Conservation (phyloP, 2,797 vertebrate species). For the Decapterus maruadsi region DNA sequence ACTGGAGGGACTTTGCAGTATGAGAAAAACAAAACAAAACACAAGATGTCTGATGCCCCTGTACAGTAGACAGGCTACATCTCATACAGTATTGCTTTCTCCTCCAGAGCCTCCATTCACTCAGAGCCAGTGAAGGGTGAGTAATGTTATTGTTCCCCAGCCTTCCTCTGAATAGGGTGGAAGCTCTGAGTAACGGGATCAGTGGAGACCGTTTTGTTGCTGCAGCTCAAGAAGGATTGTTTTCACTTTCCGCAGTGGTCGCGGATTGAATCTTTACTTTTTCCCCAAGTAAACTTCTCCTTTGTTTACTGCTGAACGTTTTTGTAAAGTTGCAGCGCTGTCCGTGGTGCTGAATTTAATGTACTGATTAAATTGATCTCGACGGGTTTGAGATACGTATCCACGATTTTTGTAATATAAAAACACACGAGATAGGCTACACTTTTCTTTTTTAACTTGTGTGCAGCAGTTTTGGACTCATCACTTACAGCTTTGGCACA, state of each 20-base stretch:
- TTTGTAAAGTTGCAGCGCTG: slow-evolving; percentile 49
- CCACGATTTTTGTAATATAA: background rate
- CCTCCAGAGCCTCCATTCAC: slow-evolving; percentile 36
- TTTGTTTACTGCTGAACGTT: slow-evolving; percentile 8
- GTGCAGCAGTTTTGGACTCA: background rate
- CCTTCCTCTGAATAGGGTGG: slow-evolving; percentile 37
- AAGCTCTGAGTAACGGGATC: slow-evolving; percentile 25
- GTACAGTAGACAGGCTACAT: too few species aligned
- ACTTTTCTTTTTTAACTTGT: background rate
- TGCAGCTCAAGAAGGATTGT: background rate
- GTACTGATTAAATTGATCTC: slow-evolving; percentile 19
- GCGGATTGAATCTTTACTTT: background rate
- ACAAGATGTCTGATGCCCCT: too few species aligned
- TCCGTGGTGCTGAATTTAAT: slow-evolving; percentile 79
- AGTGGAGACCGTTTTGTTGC: slow-evolving; percentile 10
- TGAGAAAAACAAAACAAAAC: too few species aligned
- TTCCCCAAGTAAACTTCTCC: background rate
- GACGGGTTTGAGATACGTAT: background rate
- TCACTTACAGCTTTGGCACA: background rate
- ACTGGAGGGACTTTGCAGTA: too few species aligned
- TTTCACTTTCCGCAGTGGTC: background rate
- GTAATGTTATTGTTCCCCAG: slow-evolving; percentile 72
- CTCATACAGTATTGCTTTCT: slow-evolving; percentile 15
- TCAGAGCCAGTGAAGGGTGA: slow-evolving; percentile 57
- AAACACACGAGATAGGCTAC: background rate